These are phyloP conservation scores for Megalonaias nervosa DNA, from an alignment of 1,140 invertebrate species.

Conservation along the genomic window DNA sequence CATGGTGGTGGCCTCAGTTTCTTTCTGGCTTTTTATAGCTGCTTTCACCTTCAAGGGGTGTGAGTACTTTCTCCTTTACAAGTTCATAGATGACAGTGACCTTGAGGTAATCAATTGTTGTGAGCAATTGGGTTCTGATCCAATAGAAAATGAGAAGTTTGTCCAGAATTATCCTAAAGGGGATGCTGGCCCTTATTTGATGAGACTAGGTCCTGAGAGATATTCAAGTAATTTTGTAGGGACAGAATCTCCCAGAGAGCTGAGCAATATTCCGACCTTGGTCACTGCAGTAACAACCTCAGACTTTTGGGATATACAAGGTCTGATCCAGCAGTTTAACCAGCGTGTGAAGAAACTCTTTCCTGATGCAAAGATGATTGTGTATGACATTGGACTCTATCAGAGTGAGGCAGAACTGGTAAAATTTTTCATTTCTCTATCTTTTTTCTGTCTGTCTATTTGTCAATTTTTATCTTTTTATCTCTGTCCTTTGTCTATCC, in stretches of 20 bases:
- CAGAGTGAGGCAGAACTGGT: slow-evolving; percentile 48
- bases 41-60: slow-evolving; percentile 32
- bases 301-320: slow-evolving; percentile 49
- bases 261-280: slow-evolving; percentile 45
- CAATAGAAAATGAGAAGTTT: slow-evolving; percentile 38
- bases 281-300: slow-evolving; percentile 53
- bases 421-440: slow-evolving; percentile 1
- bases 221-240: slow-evolving; percentile 25
- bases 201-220: slow-evolving; percentile 47
- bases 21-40: slow-evolving; percentile 40
- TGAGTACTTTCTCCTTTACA: slow-evolving; percentile 36
- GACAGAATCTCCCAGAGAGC: slow-evolving; percentile 40
- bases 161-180: slow-evolving; percentile 54
- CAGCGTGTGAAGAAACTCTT: slow-evolving; percentile 5
- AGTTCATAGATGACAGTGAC: slow-evolving; percentile 30
- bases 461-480: neutral
- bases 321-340: slow-evolving; percentile 35
- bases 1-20: slow-evolving; percentile 37
- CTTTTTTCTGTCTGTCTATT: neutral
- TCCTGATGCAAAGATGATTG: slow-evolving; percentile 37
- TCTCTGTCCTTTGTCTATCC: neutral
- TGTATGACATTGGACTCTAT: slow-evolving; percentile 57
- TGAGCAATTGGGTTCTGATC: slow-evolving; percentile 31
- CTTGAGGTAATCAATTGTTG: slow-evolving; percentile 32
- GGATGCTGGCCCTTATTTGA: slow-evolving; percentile 54